These are phyloP conservation scores for Luehdorfia chinensis DNA, from an alignment of 1,140 invertebrate genomes.

Conservation along the genomic window DNA sequence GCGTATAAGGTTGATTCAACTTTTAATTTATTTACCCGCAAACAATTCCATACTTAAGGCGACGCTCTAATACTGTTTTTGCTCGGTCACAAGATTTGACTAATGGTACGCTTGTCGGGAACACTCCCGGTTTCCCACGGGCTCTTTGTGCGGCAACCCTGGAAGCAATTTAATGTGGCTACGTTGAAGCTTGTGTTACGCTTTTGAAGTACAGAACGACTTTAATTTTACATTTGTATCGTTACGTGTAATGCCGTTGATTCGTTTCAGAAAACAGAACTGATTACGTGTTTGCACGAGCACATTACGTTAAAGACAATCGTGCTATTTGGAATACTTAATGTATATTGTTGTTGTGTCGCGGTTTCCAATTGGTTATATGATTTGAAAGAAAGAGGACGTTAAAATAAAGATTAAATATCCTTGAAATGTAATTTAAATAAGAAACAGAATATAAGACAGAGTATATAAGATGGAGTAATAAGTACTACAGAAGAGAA, in stretches of 20 bases:
- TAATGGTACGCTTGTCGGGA: conserved; percentile 47
- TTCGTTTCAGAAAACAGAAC: conserved; percentile 5
- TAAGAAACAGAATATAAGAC: too few relatives aligned
- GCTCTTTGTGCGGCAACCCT: conserved; percentile 28
- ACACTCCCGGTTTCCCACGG: conserved; percentile 45
- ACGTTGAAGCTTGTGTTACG: conserved; percentile 30
- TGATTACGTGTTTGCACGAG: not conserved
- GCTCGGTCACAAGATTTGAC: conserved; percentile 55
- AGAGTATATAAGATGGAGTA: too few relatives aligned
- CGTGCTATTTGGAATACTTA: too few relatives aligned
- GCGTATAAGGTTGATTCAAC: conserved; percentile 17
- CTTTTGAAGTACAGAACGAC: conserved; percentile 25
- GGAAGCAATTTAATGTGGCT: conserved; percentile 39
- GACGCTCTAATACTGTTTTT: conserved; percentile 46
- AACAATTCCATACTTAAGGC: conserved; percentile 22
- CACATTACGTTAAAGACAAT: not conserved
- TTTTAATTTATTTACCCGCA: conserved; percentile 18
- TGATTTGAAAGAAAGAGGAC: too few relatives aligned
- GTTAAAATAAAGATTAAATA: too few relatives aligned
- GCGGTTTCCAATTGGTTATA: too few relatives aligned
- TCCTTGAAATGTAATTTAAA: too few relatives aligned
- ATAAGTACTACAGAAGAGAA: too few relatives aligned
- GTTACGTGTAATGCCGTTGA: conserved; percentile 11
- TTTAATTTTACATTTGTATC: conserved; percentile 31
- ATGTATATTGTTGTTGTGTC: too few relatives aligned